These are phyloP conservation scores for Indri indri DNA, from an alignment of 2,113 vertebrate genomes.

Conservation along the genomic window DNA sequence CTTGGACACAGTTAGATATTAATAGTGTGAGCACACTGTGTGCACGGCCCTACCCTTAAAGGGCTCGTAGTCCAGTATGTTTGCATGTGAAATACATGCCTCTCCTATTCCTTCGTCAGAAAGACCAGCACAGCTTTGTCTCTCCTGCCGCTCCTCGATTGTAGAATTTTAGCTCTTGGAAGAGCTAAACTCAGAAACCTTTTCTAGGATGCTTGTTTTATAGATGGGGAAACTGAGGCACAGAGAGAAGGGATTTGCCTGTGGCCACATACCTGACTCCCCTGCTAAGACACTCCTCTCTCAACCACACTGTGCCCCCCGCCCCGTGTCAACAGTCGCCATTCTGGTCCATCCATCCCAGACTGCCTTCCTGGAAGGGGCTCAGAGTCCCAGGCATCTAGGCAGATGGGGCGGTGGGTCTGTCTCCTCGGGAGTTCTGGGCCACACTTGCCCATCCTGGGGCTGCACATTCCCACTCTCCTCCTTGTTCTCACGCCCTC, in stretches of 20 bases:
- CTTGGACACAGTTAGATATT: background rate
- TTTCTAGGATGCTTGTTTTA: background rate
- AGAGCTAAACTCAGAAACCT: background rate
- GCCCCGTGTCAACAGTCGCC: background rate
- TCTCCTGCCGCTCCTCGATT: background rate
- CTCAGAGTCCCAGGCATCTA: too few species aligned
- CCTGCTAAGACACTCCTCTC: background rate
- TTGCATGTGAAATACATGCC: background rate
- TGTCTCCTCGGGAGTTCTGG: background rate
- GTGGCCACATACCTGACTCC: too few species aligned
- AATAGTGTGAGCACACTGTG: background rate
- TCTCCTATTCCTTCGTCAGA: background rate
- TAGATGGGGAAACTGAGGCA: background rate
- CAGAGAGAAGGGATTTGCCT: background rate
- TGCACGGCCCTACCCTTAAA: background rate
- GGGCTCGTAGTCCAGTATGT: background rate
- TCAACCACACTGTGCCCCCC: background rate
- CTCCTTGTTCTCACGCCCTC: background rate
- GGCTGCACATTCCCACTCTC: background rate
- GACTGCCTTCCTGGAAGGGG: too few species aligned
- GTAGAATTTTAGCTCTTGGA: background rate
- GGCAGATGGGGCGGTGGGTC: fast-evolving
- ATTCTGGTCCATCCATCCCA: background rate
- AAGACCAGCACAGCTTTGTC: background rate
- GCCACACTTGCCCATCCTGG: background rate